Percentiles rank a stretch among this genome's conserved stretches.
Evolutionary conservation across 1,140 invertebrate species (phyloP).

Genomic region (Diabrotica virgifera): DNA sequence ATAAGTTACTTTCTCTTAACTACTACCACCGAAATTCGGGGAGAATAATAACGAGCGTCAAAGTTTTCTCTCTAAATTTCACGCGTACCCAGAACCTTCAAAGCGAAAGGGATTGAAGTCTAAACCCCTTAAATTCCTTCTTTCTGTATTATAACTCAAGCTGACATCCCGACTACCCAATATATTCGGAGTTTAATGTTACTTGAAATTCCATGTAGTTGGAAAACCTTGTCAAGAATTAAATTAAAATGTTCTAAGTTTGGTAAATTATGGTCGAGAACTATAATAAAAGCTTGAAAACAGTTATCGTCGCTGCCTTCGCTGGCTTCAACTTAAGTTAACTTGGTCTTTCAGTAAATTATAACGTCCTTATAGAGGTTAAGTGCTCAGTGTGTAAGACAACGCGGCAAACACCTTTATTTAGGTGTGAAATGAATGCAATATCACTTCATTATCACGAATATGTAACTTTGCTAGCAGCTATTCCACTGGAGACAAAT

Average conservation of each 20-base stretch:
- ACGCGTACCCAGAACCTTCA: background rate
- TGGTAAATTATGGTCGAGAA: conserved; percentile 15
- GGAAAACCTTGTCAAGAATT: conserved; percentile 24
- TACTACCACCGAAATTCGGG: background rate
- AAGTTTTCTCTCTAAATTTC: background rate
- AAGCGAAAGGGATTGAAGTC: background rate
- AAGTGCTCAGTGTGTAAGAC: background rate
- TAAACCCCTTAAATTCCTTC: conserved; percentile 1
- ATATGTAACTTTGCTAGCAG: no score
- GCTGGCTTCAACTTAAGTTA: background rate
- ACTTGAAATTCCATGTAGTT: conserved; percentile 23
- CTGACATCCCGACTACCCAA: conserved; percentile 10
- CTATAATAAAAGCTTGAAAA: conserved; percentile 18
- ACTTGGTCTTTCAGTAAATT: conserved; percentile 11
- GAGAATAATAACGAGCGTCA: background rate
- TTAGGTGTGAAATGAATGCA: background rate
- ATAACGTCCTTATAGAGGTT: conserved; percentile 14
- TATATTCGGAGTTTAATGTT: conserved; percentile 21
- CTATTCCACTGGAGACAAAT: no score
- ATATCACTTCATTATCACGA: background rate
- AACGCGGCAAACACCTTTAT: conserved; percentile 1
- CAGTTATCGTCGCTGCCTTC: conserved; percentile 11
- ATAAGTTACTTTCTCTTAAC: no score
- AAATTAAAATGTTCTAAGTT: conserved; percentile 29
- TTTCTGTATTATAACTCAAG: conserved; percentile 1